Base-by-base conservation (phyloP, 2,113 vertebrate genomes). In the Acrocephalus arundinaceus region DNA sequence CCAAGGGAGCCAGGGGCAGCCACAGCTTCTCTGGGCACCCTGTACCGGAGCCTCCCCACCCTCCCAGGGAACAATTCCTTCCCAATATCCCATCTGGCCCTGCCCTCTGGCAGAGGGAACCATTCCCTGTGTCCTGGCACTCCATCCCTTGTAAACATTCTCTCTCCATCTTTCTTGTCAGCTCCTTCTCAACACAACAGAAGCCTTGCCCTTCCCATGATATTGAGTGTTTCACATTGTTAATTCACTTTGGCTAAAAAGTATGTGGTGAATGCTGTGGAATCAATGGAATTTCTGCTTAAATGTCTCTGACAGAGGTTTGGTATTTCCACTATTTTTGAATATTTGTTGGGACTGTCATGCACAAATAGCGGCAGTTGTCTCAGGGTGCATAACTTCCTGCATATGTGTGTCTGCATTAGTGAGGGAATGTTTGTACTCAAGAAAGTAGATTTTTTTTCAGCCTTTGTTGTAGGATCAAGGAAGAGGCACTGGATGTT, bases 131-230 rank as follows among this genome's bases (percentile, higher is more conserved):
- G 0, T 27, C 17, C n/a, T 76, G 48, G 0, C 46, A 0, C 17
- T 54, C 11, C n/a, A 18, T 0, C n/a, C 30, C 20, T 21, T 25
- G 20, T 2, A 2, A 46, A 39, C 1, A 3, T 2, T 57, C 7
- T 59, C 11, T 68, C 23, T 75, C 21, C 55, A 13, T 31, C 21
- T 59, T 39, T 59, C 23, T 18, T 68, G 18, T 33, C 43, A 24
- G 7, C 18, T 55, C 24, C 41, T 41, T 87, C 76, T 35, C 59
- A 83, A 11, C 7, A 58, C 15, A 57, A 61, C 45, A 68, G 41
- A 72, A 68, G 31, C 48, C 22, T 7, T 11, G 31, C 17, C n/a
- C 2, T 68, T 57, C 28, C 57, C 10, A 21, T 54, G 20, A 16
- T 13, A 21, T 17, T n/a, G 43, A 27, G 27, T 9, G 8, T 57